Evolutionary conservation across 2,113 vertebrate species (phyloP), one percentile per base, ranked within the genome.

Genomic region (Varanus komodoensis): DNA sequence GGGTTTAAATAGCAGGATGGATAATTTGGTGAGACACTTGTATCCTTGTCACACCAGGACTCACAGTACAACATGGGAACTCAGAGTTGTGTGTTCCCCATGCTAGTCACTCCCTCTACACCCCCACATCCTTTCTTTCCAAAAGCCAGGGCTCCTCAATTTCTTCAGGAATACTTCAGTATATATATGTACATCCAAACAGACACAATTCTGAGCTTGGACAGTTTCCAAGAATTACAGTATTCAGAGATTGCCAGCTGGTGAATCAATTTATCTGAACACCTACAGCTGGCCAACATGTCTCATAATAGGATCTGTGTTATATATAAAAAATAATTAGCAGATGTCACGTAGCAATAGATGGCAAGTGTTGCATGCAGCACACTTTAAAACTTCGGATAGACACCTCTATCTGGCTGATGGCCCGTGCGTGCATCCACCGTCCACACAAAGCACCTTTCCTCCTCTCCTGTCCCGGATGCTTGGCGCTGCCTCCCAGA

Each of bases 241-340:
- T 82, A 85, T 93, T 89, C 92, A 83, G 74, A 87, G 91, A 91
- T 61, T 92, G 91, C 91, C 96, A 96, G 92, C 91, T 96, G 95
- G 94, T 87, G 93, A 93, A 94, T 94, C 93, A 93, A 95, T 96
- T 96, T 94, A 91, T 92, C 90, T 93, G 93, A 95, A 93, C 93
- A 93, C 93, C 95, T 95, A 93, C 90, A 93, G 89, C 94, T 94
- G 92, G 92, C 87, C 94, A 95, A 88, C 93, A 95, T 80, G 92
- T 94, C 93, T 95, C 92, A 95, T 96, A 94, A 94, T 93, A 94
- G 87, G 81, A 93, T 88, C 90, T 67, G 34, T 89, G 88, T 89
- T 89, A 71, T 88, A 89, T 93, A 94, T 89, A 89, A 93, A 94
- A 93, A 82, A 91, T 57, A 0, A 94, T 93, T 93, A 93, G 73